Evolutionary conservation across 2,113 vertebrate species (phyloP).

Genomic region (Seriola dumerili): DNA sequence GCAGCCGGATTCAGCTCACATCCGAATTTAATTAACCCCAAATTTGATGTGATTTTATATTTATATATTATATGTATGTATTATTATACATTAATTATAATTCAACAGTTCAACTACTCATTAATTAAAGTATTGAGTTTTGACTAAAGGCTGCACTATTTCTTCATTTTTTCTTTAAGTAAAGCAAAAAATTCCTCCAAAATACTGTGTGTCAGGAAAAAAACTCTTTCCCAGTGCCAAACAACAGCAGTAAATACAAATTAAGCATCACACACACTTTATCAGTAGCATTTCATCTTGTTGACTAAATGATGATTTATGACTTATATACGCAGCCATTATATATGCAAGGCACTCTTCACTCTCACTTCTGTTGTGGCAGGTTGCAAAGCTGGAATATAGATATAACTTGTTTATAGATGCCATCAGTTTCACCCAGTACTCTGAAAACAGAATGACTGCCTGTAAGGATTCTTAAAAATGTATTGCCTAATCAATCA

Average conservation of each 20-base stretch:
- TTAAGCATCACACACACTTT: constrained; percentile 9
- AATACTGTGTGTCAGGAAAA: neutral
- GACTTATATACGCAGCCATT: constrained; percentile 6
- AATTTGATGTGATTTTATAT: neutral
- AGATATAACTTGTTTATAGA: constrained; percentile 22
- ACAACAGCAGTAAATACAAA: constrained; percentile 30
- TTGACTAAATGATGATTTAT: constrained; percentile 44
- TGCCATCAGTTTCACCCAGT: constrained; percentile 6
- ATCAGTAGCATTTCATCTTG: neutral
- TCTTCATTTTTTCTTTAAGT: neutral
- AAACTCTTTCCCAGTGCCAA: neutral
- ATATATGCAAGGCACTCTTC: constrained; percentile 3
- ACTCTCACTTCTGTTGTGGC: constrained; percentile 11
- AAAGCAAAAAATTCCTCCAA: neutral
- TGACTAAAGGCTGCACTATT: neutral
- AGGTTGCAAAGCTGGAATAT: constrained; percentile 20
- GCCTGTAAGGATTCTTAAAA: neutral
- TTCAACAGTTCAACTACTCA: neutral
- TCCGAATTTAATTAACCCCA: neutral
- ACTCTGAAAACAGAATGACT: neutral
- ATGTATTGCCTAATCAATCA: neutral
- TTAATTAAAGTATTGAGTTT: neutral
- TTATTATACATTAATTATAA: neutral
- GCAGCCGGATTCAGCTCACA: neutral
- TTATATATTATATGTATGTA: neutral